Evolutionary conservation across 2,113 vertebrate species (phyloP).

Genomic region (Naja naja): DNA sequence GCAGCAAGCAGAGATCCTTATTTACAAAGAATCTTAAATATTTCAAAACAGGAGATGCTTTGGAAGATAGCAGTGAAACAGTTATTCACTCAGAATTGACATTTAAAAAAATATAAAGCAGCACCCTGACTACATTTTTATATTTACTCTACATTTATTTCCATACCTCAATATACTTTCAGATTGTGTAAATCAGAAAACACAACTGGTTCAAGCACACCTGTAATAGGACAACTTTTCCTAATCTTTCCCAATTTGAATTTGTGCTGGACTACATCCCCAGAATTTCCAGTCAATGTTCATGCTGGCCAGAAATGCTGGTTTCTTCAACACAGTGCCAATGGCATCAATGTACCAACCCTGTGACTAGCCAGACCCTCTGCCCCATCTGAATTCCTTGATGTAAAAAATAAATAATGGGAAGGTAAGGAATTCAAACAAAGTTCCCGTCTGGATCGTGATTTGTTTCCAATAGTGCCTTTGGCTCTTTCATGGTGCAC

Average conservation of each 20-base stretch:
- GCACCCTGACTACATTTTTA: neutral
- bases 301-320: neutral
- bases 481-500: neutral
- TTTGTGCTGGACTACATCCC: too few relatives aligned
- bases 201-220: neutral
- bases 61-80: neutral
- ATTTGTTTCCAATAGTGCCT: neutral
- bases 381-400: neutral
- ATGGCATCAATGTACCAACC: neutral
- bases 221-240: too few relatives aligned
- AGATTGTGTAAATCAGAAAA: neutral
- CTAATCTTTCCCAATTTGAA: too few relatives aligned
- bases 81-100: neutral
- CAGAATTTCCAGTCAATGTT: too few relatives aligned
- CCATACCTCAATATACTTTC: neutral
- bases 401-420: neutral
- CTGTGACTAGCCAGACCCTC: neutral
- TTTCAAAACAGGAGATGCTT: neutral
- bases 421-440: neutral
- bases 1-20: neutral
- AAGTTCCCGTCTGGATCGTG: neutral
- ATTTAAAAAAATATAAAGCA: neutral
- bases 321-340: neutral
- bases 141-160: neutral
- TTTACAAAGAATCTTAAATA: neutral